Evolutionary conservation across 2,113 vertebrate genomes (phyloP), one percentile per base, ranked within the genome.

Genomic region (Planiliza haematocheilus): DNA sequence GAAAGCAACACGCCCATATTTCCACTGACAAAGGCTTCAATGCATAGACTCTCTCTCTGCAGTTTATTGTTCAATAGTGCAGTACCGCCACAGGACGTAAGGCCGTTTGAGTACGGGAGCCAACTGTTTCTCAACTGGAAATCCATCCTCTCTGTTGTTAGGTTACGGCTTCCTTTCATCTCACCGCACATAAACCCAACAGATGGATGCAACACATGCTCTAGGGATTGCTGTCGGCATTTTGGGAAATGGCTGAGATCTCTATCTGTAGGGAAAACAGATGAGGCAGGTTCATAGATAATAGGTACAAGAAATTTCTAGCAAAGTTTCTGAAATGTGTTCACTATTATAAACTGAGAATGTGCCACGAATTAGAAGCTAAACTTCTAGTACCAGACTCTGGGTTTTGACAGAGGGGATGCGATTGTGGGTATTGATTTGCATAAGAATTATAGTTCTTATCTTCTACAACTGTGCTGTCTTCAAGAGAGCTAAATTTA

Each of bases 191-290:
- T 42, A 36, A 66, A 74, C 65, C 66, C 71, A 81, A 58, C 77
- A 77, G 67, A 87, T 76, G 66, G 71, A 74, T n/a, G 73, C 53
- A 43, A 55, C 73, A 57, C 69, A 43, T 49, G 46, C 56, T 74
- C 53, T 9, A 56, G 46, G 67, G 70, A 75, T 14, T 42, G 55
- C 17, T 24, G 7, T 1, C 10, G 49, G 56, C 46, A 66, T 55
- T 74, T 77, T 66, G 45, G 42, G 41, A 86, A 73, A 63, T 70
- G 55, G 42, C 37, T 5, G 9, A 49, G 74, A 80, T 64, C 38
- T 72, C 20, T 59, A 34, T 61, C 36, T 49, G 46, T 9, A 8
- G 55, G 21, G 18, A 34, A 52, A 58, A 65, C 20, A 66, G 48
- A 61, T 38, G 59, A 73, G 61, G 61, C 68, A 46, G 68, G 61